phyloP scores from a whole-genome alignment of 2,797 vertebrate species.

The Myripristis jacobus region DNA sequence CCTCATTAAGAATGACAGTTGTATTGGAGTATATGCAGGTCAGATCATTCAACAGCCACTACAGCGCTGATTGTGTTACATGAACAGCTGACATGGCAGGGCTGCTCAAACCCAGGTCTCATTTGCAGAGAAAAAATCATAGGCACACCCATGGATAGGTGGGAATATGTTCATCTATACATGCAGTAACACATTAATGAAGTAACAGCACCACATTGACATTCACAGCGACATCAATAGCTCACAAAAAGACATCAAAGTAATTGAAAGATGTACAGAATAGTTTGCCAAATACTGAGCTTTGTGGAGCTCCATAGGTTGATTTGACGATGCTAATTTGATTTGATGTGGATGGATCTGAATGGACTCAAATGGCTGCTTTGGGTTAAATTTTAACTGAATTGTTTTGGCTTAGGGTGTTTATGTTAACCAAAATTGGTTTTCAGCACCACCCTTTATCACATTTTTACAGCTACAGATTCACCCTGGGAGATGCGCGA shows the following conservation, averaged over 20 bases:
- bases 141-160: background rate
- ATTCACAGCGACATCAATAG: background rate
- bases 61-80: background rate
- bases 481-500: too few species aligned
- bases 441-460: too few species aligned
- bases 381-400: too few species aligned
- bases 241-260: background rate
- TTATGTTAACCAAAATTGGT: too few species aligned
- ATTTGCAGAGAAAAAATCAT: too few species aligned
- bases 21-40: background rate
- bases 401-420: too few species aligned
- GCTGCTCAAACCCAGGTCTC: background rate
- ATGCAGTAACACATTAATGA: background rate
- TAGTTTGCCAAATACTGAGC: background rate
- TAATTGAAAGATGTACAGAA: background rate
- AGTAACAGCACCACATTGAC: background rate
- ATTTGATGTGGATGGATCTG: too few species aligned
- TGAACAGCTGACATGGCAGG: background rate
- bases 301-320: constrained; percentile 1
- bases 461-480: too few species aligned
- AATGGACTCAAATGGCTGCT: too few species aligned
- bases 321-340: background rate
- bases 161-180: background rate
- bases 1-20: background rate
- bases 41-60: background rate